phyloP scores from a whole-genome alignment of 2,113 vertebrate genomes.

The Herpetotheres cachinnans region DNA sequence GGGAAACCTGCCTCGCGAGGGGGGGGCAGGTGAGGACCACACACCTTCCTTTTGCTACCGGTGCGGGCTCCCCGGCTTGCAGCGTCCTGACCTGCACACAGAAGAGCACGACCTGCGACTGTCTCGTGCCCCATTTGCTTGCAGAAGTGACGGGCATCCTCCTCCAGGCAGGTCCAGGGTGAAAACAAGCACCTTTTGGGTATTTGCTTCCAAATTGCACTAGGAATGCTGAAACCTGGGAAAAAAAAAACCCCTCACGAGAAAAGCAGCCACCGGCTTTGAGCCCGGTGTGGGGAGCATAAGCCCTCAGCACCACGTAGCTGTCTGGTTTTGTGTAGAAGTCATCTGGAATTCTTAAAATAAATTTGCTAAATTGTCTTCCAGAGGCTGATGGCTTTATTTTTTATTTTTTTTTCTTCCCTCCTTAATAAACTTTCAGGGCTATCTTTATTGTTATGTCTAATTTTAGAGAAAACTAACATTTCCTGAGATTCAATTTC shows the following conservation, averaged over 20 bases:
- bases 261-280: neutral
- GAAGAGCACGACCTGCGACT: fast-evolving
- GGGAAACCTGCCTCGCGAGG: neutral
- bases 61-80: neutral
- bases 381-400: constrained; percentile 38
- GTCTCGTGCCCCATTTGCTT: neutral
- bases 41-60: fast-evolving
- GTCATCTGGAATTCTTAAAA: constrained; percentile 56
- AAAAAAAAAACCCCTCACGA: neutral
- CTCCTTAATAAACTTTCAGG: constrained; percentile 75
- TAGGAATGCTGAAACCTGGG: neutral
- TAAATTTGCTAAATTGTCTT: constrained; percentile 50
- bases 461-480: constrained; percentile 90
- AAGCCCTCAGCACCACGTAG: neutral
- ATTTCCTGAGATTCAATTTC: constrained; percentile 99
- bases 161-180: neutral
- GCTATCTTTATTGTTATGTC: constrained; percentile 88
- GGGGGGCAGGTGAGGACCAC: neutral
- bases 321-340: constrained; percentile 46
- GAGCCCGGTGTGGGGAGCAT: neutral
- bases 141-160: neutral
- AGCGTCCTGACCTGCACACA: neutral
- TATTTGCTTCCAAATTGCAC: neutral
- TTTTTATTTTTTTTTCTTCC: neutral
- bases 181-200: neutral